Evolutionary conservation across 2,113 vertebrate species (phyloP).

Genomic region (Sceloporus tristichus): DNA sequence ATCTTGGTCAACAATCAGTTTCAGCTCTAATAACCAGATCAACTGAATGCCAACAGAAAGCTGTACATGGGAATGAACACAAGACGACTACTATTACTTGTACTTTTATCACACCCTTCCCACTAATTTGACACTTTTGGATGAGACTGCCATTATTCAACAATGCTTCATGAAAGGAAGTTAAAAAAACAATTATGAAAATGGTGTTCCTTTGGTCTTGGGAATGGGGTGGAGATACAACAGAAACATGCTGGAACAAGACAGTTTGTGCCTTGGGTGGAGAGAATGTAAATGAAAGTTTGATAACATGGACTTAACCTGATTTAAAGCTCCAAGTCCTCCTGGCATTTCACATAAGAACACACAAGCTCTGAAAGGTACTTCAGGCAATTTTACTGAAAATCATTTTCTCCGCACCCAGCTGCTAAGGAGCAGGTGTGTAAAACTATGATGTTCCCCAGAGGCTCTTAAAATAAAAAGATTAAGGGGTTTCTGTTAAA

Average conservation of each 20-base stretch:
- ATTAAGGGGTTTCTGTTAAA: background rate
- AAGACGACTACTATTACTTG: background rate
- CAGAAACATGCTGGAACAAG: background rate
- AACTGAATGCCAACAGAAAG: background rate
- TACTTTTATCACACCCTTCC: background rate
- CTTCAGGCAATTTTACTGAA: constrained; percentile 16
- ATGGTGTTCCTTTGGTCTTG: background rate
- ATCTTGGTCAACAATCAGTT: constrained; percentile 7
- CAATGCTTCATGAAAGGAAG: background rate
- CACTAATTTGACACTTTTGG: background rate
- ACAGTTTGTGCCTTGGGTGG: background rate
- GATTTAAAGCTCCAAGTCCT: constrained; percentile 15
- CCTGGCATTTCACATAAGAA: constrained; percentile 30
- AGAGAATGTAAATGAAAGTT: background rate
- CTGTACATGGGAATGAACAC: no score
- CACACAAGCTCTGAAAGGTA: constrained; percentile 22
- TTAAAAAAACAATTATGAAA: background rate
- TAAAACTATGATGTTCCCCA: background rate
- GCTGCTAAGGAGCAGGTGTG: background rate
- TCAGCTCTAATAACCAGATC: background rate
- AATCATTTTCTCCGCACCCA: constrained; percentile 34
- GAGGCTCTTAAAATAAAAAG: background rate
- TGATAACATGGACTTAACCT: constrained; percentile 30
- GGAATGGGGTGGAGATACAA: background rate
- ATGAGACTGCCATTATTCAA: rapidly evolving